A percentile compares a stretch with the other conserved stretches of the same genome.
These are phyloP conservation scores for Yasuhikotakia modesta DNA, from an alignment of 2,797 vertebrate genomes.

Conservation along the genomic window DNA sequence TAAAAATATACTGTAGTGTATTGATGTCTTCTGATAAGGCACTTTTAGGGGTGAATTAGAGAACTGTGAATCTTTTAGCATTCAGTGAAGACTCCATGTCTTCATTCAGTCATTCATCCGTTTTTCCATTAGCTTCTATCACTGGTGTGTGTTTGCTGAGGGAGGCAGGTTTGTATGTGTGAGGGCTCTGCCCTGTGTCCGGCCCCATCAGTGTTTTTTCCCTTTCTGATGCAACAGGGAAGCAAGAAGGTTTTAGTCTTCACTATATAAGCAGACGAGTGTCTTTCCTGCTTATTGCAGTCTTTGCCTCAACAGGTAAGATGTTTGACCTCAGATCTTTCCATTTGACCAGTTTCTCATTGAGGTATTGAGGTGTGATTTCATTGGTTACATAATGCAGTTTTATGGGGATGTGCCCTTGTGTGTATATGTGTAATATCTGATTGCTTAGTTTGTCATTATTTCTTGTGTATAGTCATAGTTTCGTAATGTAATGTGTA, in stretches of 20 bases:
- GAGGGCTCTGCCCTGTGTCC: constrained; percentile 17
- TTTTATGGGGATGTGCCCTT: too few relatives aligned
- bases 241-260: constrained; percentile 36
- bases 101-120: neutral
- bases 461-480: neutral
- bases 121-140: constrained; percentile 31
- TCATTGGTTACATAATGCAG: neutral
- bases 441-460: neutral
- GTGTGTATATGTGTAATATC: neutral
- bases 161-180: constrained; percentile 12
- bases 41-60: neutral
- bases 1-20: too few relatives aligned
- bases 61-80: neutral
- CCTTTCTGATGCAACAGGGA: constrained; percentile 61
- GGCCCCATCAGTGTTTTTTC: constrained; percentile 41
- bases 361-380: neutral
- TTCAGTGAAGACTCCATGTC: neutral
- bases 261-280: constrained; percentile 45
- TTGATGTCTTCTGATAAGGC: neutral
- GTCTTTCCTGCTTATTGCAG: constrained; percentile 11
- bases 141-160: constrained; percentile 29
- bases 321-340: neutral
- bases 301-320: constrained; percentile 41
- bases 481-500: neutral
- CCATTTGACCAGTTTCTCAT: neutral